Evolutionary conservation across 2,113 vertebrate species (phyloP).

Genomic region (Colius striatus): DNA sequence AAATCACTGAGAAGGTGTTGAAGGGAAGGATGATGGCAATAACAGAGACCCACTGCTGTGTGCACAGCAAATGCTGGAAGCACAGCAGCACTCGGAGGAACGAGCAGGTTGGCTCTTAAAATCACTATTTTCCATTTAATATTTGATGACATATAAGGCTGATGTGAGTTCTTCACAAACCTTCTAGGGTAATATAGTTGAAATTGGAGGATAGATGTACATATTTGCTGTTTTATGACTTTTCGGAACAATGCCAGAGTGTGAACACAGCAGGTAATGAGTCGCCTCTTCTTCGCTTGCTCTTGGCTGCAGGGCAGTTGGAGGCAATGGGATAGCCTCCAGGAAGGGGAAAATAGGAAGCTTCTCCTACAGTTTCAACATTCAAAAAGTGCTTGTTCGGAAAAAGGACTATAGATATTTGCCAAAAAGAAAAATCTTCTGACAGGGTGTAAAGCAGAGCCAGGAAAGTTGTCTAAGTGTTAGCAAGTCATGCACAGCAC

Average conservation of each 20-base stretch:
- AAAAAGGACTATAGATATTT: not conserved
- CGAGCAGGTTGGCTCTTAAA: too few species aligned
- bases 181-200: not conserved
- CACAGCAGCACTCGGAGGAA: not conserved
- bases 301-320: not conserved
- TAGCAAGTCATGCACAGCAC: not conserved
- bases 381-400: not conserved
- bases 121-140: too few species aligned
- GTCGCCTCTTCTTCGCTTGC: not conserved
- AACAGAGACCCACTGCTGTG: accelerated
- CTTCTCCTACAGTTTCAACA: not conserved
- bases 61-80: not conserved
- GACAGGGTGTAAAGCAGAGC: not conserved
- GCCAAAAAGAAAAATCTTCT: not conserved
- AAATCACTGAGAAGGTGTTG: not conserved
- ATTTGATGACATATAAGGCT: not conserved
- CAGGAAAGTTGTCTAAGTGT: not conserved
- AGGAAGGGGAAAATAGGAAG: not conserved
- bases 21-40: not conserved
- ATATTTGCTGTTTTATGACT: not conserved
- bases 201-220: not conserved
- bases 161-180: not conserved
- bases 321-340: not conserved
- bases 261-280: not conserved
- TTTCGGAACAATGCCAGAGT: not conserved